A percentile compares a stretch with the other conserved stretches of the same genome.
These are phyloP conservation scores for Taenaris catops DNA, from an alignment of 2,888 invertebrate species.

Conservation along the genomic window DNA sequence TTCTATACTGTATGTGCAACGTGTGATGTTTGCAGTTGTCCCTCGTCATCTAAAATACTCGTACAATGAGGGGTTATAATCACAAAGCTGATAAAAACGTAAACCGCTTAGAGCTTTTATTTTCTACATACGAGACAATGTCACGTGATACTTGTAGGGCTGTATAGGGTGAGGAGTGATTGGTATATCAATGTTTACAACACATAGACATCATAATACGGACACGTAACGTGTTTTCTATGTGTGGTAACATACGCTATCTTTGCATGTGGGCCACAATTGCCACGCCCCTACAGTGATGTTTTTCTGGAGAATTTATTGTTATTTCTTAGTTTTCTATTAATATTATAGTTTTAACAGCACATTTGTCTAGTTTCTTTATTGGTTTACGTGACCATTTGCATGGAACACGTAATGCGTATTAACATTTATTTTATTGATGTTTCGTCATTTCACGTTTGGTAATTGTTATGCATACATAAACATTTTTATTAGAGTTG, in stretches of 20 bases:
- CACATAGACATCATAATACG: no score
- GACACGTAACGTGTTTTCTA: no score
- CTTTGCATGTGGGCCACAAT: slow-evolving; percentile 39
- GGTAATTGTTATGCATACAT: no score
- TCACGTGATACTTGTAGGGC: slow-evolving; percentile 29
- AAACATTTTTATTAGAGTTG: no score
- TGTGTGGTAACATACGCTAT: slow-evolving; percentile 48
- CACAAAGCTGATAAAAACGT: slow-evolving; percentile 64
- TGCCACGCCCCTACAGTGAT: slow-evolving; percentile 17
- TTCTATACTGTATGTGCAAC: no score
- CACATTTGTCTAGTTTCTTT: no score
- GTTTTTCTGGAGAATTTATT: slow-evolving; percentile 3
- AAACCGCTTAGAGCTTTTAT: slow-evolving; percentile 66
- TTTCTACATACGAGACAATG: slow-evolving; percentile 52
- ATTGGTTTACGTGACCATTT: no score
- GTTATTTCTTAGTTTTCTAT: not conserved
- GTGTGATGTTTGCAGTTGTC: no score
- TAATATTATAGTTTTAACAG: no score
- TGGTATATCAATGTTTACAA: slow-evolving; percentile 29
- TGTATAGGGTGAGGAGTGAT: slow-evolving; percentile 46
- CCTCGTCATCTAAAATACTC: not conserved
- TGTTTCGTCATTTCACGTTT: no score
- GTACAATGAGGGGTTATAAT: slow-evolving; percentile 39
- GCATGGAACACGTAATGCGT: no score
- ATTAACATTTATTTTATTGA: no score